Conservation (phyloP, 2,113 vertebrate species). For the Eretmochelys imbricata region DNA sequence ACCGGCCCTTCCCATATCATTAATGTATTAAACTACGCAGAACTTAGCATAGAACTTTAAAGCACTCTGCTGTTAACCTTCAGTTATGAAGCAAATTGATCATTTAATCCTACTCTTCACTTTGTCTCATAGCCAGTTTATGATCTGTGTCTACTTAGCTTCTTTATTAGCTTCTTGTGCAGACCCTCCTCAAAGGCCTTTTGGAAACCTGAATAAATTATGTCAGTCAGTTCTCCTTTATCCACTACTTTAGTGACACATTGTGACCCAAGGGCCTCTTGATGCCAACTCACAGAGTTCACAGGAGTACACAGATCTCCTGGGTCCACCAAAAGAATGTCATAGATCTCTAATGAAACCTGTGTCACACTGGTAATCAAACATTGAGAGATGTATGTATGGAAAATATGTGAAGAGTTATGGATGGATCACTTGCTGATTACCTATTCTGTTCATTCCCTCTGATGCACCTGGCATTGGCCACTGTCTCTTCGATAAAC, state of each 20-base stretch:
- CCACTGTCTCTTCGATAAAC: too few species aligned
- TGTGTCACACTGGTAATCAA: too few species aligned
- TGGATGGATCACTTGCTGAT: too few species aligned
- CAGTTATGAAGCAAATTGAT: constrained; percentile 71
- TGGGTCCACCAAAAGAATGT: too few species aligned
- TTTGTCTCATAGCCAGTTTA: constrained; percentile 52
- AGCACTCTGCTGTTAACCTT: constrained; percentile 61
- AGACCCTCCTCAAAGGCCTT: constrained; percentile 63
- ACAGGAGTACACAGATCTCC: too few species aligned
- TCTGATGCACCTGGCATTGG: too few species aligned
- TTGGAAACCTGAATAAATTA: constrained; percentile 74
- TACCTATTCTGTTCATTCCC: too few species aligned
- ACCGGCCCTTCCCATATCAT: constrained; percentile 51
- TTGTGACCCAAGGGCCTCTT: too few species aligned
- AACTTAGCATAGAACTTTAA: constrained; percentile 59
- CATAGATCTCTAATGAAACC: too few species aligned
- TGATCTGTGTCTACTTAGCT: constrained; percentile 70
- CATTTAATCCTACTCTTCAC: constrained; percentile 74
- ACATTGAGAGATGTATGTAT: too few species aligned
- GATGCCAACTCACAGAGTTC: too few species aligned
- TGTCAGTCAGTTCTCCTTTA: constrained; percentile 34
- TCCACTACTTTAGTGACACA: background rate
- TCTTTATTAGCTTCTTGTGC: constrained; percentile 30
- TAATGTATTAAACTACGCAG: constrained; percentile 42
- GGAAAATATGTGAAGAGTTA: too few species aligned